phyloP scores from a whole-genome alignment of 2,113 vertebrate genomes.

The Oncorhynchus tshawytscha region DNA sequence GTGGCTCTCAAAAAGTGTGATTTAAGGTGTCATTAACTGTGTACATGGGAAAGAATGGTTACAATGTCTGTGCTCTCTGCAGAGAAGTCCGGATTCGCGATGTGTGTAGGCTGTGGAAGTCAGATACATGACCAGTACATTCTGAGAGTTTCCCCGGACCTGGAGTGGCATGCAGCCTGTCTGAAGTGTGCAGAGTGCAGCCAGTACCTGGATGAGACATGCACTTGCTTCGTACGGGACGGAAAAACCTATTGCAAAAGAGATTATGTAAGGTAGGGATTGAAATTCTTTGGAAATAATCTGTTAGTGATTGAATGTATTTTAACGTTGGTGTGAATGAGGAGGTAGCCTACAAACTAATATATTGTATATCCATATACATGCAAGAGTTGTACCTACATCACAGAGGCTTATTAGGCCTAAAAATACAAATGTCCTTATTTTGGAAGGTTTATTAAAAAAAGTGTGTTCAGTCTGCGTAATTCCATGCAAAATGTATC shows the following conservation, averaged over 20 bases:
- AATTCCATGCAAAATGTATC: neutral
- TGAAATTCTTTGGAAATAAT: neutral
- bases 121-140: constrained; percentile 96
- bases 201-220: constrained; percentile 91
- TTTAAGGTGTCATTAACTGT: neutral
- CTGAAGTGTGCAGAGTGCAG: constrained; percentile 95
- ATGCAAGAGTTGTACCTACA: neutral
- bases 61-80: constrained; percentile 48
- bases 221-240: constrained; percentile 95
- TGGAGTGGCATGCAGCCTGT: constrained; percentile 97
- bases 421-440: too few relatives aligned
- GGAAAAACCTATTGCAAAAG: constrained; percentile 97
- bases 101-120: constrained; percentile 95
- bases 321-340: neutral
- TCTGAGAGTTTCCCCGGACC: constrained; percentile 91
- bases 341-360: neutral
- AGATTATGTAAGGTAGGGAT: constrained; percentile 90
- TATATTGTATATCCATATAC: neutral
- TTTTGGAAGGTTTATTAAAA: neutral
- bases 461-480: neutral
- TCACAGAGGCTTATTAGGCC: neutral
- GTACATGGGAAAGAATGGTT: neutral
- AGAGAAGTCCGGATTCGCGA: constrained; percentile 91
- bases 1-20: neutral
- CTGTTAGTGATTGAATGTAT: neutral